Percentiles rank a stretch among this genome's conserved stretches.
phyloP scores from a whole-genome alignment of 2,888 invertebrate species.

The Abrostola tripartita region DNA sequence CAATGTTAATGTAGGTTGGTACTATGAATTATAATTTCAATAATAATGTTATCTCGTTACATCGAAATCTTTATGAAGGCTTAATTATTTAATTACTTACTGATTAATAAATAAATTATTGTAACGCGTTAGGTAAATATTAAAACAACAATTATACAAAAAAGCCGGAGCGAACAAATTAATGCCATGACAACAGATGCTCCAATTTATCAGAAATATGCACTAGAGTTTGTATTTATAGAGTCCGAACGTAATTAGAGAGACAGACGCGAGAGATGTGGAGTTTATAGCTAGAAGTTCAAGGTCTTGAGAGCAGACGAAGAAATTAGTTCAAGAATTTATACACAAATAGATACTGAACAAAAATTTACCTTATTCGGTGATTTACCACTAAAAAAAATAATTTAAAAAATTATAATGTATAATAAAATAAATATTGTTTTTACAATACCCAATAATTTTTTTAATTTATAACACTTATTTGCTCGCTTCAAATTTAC shows the following conservation, averaged over 20 bases:
- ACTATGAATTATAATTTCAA: no score
- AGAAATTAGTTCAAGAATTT: neutral
- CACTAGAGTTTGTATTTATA: constrained; percentile 33
- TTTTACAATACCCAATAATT: constrained; percentile 10
- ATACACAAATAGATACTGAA: neutral
- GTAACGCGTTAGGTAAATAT: neutral
- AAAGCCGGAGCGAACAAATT: neutral
- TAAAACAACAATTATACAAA: no score
- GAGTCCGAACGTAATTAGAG: constrained; percentile 25
- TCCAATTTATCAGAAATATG: constrained; percentile 11
- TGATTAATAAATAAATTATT: constrained; percentile 6
- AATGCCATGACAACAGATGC: constrained; percentile 7
- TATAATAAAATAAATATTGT: neutral
- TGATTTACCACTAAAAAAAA: neutral
- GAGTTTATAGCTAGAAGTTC: constrained; percentile 39
- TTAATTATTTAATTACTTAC: constrained; percentile 5
- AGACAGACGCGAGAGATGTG: constrained; percentile 25
- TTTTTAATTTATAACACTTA: constrained; percentile 2
- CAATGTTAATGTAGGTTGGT: no score
- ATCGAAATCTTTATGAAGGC: constrained; percentile 11
- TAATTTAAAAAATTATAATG: neutral
- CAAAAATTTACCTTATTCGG: constrained; percentile 9
- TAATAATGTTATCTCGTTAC: neutral
- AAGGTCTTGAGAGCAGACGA: constrained; percentile 28
- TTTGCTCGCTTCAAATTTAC: neutral